Evolutionary conservation across 2,797 vertebrate species (phyloP).

Genomic region (Myiotriccus ornatus): DNA sequence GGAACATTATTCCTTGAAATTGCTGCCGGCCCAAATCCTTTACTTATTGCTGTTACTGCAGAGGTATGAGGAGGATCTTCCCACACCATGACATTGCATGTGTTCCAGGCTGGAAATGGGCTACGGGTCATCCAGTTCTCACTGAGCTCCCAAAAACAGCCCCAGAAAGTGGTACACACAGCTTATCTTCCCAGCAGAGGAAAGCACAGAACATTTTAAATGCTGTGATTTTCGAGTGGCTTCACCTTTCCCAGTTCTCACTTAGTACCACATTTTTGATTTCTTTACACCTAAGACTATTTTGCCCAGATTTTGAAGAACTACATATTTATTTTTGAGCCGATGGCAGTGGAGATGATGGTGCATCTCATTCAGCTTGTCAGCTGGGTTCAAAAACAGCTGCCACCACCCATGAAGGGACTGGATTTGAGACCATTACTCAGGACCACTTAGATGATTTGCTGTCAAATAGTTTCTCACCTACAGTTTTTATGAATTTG

Average conservation of each 20-base stretch:
- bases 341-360: conserved; percentile 74
- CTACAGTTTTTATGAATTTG: conserved; percentile 81
- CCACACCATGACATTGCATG: not conserved
- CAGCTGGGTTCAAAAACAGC: conserved; percentile 66
- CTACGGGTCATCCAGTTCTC: not conserved
- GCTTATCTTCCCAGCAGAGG: not conserved
- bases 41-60: not conserved
- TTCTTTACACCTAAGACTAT: not conserved
- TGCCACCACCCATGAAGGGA: conserved; percentile 65
- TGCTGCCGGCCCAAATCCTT: not conserved
- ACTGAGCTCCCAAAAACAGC: not conserved
- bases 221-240: not conserved
- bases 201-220: not conserved
- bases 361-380: conserved; percentile 74
- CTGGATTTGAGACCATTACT: conserved; percentile 70
- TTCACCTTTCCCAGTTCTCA: not conserved
- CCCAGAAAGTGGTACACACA: no score
- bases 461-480: conserved; percentile 80
- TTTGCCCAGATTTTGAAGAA: conserved; percentile 57
- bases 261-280: not conserved
- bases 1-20: conserved; percentile 2
- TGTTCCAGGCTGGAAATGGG: conserved; percentile 2
- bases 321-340: conserved; percentile 74
- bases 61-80: not conserved
- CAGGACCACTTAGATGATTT: conserved; percentile 67